Evolutionary conservation across 2,888 invertebrate species (phyloP), one percentile per base, ranked within the genome.

Genomic region (Noctua janthe): DNA sequence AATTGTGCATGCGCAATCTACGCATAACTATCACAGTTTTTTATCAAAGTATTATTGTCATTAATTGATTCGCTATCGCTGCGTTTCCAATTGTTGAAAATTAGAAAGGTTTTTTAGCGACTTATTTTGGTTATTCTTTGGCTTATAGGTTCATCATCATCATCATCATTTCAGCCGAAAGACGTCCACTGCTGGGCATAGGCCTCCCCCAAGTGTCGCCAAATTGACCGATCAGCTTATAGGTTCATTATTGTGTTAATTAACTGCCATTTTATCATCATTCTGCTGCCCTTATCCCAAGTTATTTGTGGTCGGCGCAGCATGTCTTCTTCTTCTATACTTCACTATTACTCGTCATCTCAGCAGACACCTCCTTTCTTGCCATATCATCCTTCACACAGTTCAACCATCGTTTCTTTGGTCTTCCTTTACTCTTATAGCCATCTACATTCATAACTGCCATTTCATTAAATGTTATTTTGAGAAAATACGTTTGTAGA

Each of bases 1-100:
- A 73, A 73, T 15, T 67, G 15, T 59, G 43, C 51, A 66, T 62
- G 62, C 51, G 49, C 23, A 43, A 47, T 81, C 13, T 20, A 71
- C 11, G 51, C 74, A 62, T 72, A 62, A 81, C 76, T 76, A 70
- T 81, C 80, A 54, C 29, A 49, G 4, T 39, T 43, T 49, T 51
- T 69, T 66, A 78, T 78, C 39, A 51, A 56, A 17, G 0, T 3
- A 3, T 59, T 62, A 29, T 64, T 66, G 51, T 56, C 47, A 49
- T 54, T 59, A 83, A 83, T 86, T 56, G 75, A 80, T 87, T 80
- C 43, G 69, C 2, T 66, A 64, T 66, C 39, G 73, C 17, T 56
- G 43, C 74, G 74, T 72, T 82, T 76, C 51, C 51, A 79, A 81
- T 83, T 47, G 29, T 51, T 72, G 23, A 10, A 62, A 76, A 75